Percentiles rank a stretch among this genome's conserved stretches.
Conservation (phyloP, 2,888 invertebrate genomes). For the Cyclophora albipunctata region DNA sequence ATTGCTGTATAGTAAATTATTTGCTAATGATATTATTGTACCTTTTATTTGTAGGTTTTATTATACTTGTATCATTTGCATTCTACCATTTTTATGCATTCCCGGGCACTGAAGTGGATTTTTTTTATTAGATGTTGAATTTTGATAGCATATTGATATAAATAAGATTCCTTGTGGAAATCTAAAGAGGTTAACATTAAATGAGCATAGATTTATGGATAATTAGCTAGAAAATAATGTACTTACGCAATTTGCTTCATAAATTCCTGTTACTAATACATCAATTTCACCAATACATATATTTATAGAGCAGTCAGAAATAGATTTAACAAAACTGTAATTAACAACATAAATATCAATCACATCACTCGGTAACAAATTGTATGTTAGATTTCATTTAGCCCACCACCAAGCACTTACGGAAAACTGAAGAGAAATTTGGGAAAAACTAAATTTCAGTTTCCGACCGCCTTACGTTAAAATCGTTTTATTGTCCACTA, state of each 20-base stretch:
- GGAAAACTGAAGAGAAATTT: conserved; percentile 40
- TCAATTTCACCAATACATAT: conserved; percentile 47
- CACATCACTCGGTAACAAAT: conserved; percentile 30
- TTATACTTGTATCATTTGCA: too few species aligned
- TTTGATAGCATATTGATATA: too few species aligned
- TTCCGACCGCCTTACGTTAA: conserved; percentile 31
- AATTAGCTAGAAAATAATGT: conserved; percentile 4
- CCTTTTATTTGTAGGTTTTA: too few species aligned
- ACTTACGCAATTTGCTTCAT: conserved; percentile 63
- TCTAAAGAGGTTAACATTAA: too few species aligned
- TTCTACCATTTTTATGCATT: too few species aligned
- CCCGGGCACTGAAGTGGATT: too few species aligned
- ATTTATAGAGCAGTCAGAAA: conserved; percentile 62
- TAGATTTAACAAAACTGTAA: conserved; percentile 37
- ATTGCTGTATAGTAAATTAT: too few species aligned
- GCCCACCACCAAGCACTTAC: conserved; percentile 17
- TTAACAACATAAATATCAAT: conserved; percentile 42
- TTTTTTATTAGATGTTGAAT: too few species aligned
- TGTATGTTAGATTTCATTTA: neutral
- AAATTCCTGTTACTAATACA: conserved; percentile 32
- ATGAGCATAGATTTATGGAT: too few species aligned
- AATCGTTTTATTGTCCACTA: conserved; percentile 32
- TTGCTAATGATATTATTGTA: too few species aligned
- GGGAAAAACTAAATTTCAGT: conserved; percentile 34
- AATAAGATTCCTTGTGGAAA: too few species aligned